Percentiles rank a stretch among this genome's conserved stretches.
phyloP scores from a whole-genome alignment of 2,888 invertebrate species.

The Phymatocera aterrima region DNA sequence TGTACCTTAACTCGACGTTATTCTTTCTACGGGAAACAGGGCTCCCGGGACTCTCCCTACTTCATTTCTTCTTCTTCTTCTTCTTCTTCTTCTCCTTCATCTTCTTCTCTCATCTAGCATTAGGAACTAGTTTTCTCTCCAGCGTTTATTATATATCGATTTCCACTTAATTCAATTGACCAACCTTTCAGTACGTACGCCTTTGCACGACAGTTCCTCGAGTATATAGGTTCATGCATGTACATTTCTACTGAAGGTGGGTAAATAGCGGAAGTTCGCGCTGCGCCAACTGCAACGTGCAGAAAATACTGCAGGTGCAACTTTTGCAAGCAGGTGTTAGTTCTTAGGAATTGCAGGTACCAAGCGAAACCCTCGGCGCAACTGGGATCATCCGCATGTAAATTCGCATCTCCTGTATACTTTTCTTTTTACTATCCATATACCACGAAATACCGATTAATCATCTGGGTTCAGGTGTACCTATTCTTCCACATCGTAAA shows the following conservation, averaged over 20 bases:
- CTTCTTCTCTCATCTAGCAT: background rate
- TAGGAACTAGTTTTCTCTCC: conserved; percentile 29
- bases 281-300: background rate
- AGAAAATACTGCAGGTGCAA: conserved; percentile 21
- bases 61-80: background rate
- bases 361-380: conserved; percentile 4
- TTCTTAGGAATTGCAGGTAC: background rate
- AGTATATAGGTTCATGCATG: background rate
- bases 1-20: background rate
- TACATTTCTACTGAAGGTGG: background rate
- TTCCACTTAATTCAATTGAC: conserved; percentile 31
- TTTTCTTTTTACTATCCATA: background rate
- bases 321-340: conserved; percentile 16
- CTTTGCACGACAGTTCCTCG: background rate
- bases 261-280: conserved; percentile 10
- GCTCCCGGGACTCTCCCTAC: background rate
- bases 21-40: no score
- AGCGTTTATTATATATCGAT: conserved; percentile 42
- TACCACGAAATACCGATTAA: background rate
- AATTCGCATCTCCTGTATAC: background rate
- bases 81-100: background rate
- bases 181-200: conserved; percentile 34
- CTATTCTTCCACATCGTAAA: conserved; percentile 19
- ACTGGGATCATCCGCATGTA: background rate
- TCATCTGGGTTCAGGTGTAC: no score